Evolutionary conservation across 1,140 invertebrate genomes (phyloP), one percentile per base, ranked within the genome.

Genomic region (Drosophila pseudoananassae): DNA sequence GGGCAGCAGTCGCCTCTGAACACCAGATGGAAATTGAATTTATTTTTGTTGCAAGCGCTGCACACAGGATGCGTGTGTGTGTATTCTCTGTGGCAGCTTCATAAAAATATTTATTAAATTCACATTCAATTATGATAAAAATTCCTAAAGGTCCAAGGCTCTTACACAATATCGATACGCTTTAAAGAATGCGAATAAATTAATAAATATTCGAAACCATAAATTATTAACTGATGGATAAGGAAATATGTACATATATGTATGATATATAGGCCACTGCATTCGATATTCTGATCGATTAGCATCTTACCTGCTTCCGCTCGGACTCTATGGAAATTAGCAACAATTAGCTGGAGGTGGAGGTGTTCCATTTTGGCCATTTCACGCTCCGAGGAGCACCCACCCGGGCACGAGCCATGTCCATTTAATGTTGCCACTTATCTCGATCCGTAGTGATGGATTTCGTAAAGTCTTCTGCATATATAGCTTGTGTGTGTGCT

Each of bases 391-490:
- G 23, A 23, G 38, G 9, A 51, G 23, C 40, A 40, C 36, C 25
- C 27, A 27, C 33, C 56, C 33, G 40, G 40, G 51, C 69, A 72
- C 50, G 61, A 55, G 65, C 63, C 65, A 59, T 46, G 65, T 53
- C 47, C 50, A 14, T 33, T 65, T 65, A 52, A 33, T 54, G 29
- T 23, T 20, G n/a, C 58, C 70, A 74, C 71, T 65, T 74, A 74
- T 53, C 71, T 56, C 58, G 71, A 74, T 73, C 36, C 36, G 38
- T 10, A 14, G 49, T 68, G 51, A 69, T 69, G 64, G 63, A 70
- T 69, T 70, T 69, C 66, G 63, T 69, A 70, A 69, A 69, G 9
- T 20, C 36, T 14, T 36, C n/a, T 36, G 3, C 8, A 10, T 9
- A 31, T 31, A 31, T 31, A 10, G 27, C 38, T 27, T 17, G 20